Base-by-base conservation (phyloP, 2,888 invertebrate genomes). In the Aphidoletes aphidimyza region DNA sequence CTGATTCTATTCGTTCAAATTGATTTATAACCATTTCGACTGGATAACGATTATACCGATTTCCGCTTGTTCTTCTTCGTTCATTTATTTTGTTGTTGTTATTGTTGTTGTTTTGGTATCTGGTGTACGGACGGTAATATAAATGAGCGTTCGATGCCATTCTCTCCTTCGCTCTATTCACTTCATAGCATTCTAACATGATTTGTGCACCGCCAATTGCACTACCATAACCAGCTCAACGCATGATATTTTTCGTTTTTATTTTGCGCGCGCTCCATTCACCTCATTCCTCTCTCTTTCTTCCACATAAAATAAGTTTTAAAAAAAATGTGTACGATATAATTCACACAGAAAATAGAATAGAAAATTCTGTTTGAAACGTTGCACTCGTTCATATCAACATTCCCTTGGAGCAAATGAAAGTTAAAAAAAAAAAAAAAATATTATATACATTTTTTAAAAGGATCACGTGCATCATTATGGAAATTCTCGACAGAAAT, bases 391-490 rank as follows among this genome's bases (percentile, higher is more conserved):
- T 42, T 11, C 11, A 42, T 6, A 6, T 9, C 54, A 54, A 8
- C 54, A 54, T 26, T 26, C 9, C 34, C 6, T 30, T 11, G 0
- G 30, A 30, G 0, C 11, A 14, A 69, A 34, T 30, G 69, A 14
- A 69, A 69, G 30, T 69, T n/a, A n/a, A n/a, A n/a, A n/a, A n/a
- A n/a, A n/a, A n/a, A n/a, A n/a, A n/a, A n/a, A n/a, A n/a, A n/a
- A n/a, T n/a, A n/a, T n/a, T n/a, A n/a, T n/a, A n/a, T n/a, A n/a
- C n/a, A n/a, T n/a, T n/a, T n/a, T 69, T 30, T 30, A 69, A 69
- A 14, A 30, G 69, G n/a, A 69, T 69, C 69, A 69, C 69, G 69
- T 69, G 69, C 69, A 69, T 69, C 69, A 69, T 69, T 69, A 69
- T 69, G 69, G 69, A 69, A 69, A 69, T 69, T 69, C 69, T 69